Evolutionary conservation across 2,113 vertebrate species (phyloP).

Genomic region (Lucifuga dentata): DNA sequence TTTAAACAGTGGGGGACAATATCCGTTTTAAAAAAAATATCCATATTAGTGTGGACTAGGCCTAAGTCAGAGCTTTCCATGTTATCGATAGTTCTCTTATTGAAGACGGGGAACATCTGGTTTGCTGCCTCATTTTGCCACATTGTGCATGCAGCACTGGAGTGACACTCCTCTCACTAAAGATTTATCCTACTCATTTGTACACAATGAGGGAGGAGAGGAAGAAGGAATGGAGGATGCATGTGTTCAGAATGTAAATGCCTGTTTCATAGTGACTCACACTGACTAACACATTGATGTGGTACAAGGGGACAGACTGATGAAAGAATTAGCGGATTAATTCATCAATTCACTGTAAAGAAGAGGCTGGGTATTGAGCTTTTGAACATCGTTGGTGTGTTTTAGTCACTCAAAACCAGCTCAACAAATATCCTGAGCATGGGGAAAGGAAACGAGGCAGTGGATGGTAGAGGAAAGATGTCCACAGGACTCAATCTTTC

Average conservation of each 20-base stretch:
- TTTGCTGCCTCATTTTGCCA: constrained; percentile 2
- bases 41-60: too few relatives aligned
- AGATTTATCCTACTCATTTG: constrained; percentile 66
- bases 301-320: too few relatives aligned
- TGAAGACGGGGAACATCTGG: constrained; percentile 28
- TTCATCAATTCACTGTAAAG: too few relatives aligned
- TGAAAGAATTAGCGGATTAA: too few relatives aligned
- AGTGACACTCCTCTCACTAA: constrained; percentile 7
- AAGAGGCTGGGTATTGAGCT: too few relatives aligned
- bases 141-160: constrained; percentile 42
- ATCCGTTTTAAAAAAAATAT: too few relatives aligned
- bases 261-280: constrained; percentile 12
- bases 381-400: too few relatives aligned
- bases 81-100: neutral
- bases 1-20: too few relatives aligned
- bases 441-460: neutral
- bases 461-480: neutral
- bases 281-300: neutral
- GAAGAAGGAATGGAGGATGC: neutral
- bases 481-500: neutral
- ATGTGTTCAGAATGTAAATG: constrained; percentile 60
- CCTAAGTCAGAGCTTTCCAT: neutral
- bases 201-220: constrained; percentile 27
- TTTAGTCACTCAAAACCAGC: constrained; percentile 19
- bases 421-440: constrained; percentile 1